phyloP scores from a whole-genome alignment of 2,888 invertebrate species.

The Ormyrus thymus region DNA sequence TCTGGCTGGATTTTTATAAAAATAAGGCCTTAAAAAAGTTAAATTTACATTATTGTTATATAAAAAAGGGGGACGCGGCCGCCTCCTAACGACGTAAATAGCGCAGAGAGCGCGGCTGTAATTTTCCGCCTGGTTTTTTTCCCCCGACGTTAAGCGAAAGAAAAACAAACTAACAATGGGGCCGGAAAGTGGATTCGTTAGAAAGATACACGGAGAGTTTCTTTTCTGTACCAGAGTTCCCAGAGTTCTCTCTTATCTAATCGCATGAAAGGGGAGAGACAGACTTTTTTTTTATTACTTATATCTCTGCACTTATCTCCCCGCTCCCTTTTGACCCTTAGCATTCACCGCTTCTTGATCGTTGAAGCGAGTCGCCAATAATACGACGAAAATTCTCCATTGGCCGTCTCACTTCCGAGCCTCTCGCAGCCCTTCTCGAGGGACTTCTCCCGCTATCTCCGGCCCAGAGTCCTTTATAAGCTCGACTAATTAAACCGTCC shows the following conservation, averaged over 20 bases:
- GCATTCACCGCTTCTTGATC: slow-evolving; percentile 12
- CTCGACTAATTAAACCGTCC: slow-evolving; percentile 15
- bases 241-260: slow-evolving; percentile 31
- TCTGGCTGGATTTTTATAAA: neutral
- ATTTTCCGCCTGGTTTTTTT: too few species aligned
- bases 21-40: neutral
- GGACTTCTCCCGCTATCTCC: slow-evolving; percentile 13
- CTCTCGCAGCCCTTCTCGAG: neutral
- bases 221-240: neutral
- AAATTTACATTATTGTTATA: neutral
- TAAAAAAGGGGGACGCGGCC: neutral
- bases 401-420: slow-evolving; percentile 9
- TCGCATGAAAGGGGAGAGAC: slow-evolving; percentile 20
- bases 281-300: slow-evolving; percentile 37
- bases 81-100: too few species aligned
- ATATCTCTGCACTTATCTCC: slow-evolving; percentile 6
- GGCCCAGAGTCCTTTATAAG: neutral
- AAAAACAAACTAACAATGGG: slow-evolving; percentile 17
- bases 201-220: slow-evolving; percentile 25
- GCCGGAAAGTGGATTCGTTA: slow-evolving; percentile 36
- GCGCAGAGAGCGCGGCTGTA: too few species aligned
- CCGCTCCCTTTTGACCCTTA: neutral
- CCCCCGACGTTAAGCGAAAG: too few species aligned
- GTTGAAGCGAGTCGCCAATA: slow-evolving; percentile 1
- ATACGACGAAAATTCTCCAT: slow-evolving; percentile 11